phyloP scores from a whole-genome alignment of 1,140 invertebrate genomes.

The Cylas formicarius region DNA sequence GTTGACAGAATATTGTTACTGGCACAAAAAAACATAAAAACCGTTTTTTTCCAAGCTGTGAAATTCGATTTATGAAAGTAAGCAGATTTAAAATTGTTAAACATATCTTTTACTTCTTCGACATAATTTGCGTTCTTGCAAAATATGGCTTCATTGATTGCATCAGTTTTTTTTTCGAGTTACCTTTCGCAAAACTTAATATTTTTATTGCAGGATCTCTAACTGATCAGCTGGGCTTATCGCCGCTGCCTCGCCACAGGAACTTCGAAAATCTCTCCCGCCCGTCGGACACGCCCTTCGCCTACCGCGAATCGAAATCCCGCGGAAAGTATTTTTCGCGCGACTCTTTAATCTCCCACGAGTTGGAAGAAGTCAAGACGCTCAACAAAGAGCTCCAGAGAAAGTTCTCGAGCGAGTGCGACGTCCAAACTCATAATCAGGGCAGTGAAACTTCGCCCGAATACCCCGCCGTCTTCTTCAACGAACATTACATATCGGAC shows the following conservation, averaged over 20 bases:
- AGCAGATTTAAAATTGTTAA: no score
- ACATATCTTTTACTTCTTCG: no score
- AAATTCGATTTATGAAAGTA: no score
- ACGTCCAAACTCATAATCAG: conserved; percentile 10
- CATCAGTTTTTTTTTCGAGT: no score
- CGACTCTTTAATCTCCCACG: conserved; percentile 32
- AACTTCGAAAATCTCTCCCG: conserved; percentile 26
- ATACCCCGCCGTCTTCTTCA: conserved; percentile 32
- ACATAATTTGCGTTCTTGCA: no score
- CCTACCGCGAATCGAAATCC: no score
- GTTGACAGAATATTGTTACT: no score
- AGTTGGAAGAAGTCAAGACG: conserved; percentile 35
- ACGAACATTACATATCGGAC: conserved; percentile 40
- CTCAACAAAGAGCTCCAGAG: conserved; percentile 29
- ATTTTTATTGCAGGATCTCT: conserved; percentile 12
- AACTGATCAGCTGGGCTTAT: conserved; percentile 21
- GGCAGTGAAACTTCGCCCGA: conserved; percentile 20
- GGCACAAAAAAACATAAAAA: no score
- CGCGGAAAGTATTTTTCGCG: conserved; percentile 32
- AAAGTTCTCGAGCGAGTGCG: conserved; percentile 25
- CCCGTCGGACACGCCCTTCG: conserved; percentile 14
- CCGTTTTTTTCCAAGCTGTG: no score
- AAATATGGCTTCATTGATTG: no score
- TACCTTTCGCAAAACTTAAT: no score
- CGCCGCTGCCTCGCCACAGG: conserved; percentile 29